A percentile compares a stretch with the other conserved stretches of the same genome.
Conservation (phyloP, 2,888 invertebrate species). For the Hypomecis atomaria region DNA sequence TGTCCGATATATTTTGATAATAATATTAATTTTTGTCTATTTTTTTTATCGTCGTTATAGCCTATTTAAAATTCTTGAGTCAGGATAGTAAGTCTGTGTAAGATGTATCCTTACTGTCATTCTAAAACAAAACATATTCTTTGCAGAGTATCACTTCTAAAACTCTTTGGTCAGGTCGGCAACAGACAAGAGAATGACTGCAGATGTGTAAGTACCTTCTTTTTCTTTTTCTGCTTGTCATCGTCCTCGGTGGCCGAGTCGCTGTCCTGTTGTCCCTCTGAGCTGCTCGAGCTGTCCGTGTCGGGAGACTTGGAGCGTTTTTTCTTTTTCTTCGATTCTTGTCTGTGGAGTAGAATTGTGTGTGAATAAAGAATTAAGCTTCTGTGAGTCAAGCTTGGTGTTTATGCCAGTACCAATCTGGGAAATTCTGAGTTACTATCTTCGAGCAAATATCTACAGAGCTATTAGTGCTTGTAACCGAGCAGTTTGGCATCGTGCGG, state of each 20-base stretch:
- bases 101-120: neutral
- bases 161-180: conserved; percentile 29
- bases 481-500: too few relatives aligned
- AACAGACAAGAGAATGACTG: conserved; percentile 24
- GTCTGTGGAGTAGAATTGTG: conserved; percentile 51
- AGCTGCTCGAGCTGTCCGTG: conserved; percentile 78
- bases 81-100: neutral
- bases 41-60: too few relatives aligned
- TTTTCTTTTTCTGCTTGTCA: conserved; percentile 71
- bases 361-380: conserved; percentile 1
- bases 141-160: conserved; percentile 49
- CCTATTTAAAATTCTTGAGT: too few relatives aligned
- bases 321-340: conserved; percentile 83
- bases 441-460: too few relatives aligned
- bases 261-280: conserved; percentile 63
- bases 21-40: too few relatives aligned
- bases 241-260: conserved; percentile 69
- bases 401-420: too few relatives aligned
- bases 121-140: conserved; percentile 47
- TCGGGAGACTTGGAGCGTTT: conserved; percentile 84
- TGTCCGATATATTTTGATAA: too few relatives aligned
- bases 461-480: too few relatives aligned
- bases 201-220: conserved; percentile 69
- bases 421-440: too few relatives aligned
- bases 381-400: too few relatives aligned